A percentile compares a stretch with the other conserved stretches of the same genome.
These are phyloP conservation scores for Steromphala cineraria DNA, from an alignment of 2,888 invertebrate species.

Conservation along the genomic window DNA sequence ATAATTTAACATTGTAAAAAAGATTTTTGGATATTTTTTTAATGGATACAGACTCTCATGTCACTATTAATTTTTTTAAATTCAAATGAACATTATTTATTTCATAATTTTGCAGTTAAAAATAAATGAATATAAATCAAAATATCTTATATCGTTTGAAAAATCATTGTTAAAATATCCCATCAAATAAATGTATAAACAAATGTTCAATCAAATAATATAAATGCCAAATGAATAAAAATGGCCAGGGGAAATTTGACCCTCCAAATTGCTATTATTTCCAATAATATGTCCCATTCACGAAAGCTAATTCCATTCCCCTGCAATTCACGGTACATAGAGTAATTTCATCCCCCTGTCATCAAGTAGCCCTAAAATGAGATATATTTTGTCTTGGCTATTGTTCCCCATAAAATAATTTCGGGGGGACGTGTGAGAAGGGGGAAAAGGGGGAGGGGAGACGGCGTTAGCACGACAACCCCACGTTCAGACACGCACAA, in stretches of 20 bases:
- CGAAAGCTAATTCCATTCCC: not conserved
- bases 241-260: not conserved
- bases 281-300: not conserved
- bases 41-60: too few relatives aligned
- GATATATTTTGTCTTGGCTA: conserved; percentile 11
- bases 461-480: not conserved
- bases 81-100: not conserved
- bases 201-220: not conserved
- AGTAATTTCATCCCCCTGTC: conserved; percentile 4
- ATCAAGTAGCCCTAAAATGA: not conserved
- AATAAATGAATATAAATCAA: not conserved
- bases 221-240: not conserved
- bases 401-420: conserved; percentile 15
- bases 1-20: too few relatives aligned
- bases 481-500: not conserved
- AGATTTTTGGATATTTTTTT: too few relatives aligned
- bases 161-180: not conserved
- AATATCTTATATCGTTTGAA: not conserved
- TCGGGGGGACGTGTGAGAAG: not conserved
- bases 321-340: not conserved
- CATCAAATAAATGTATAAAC: not conserved
- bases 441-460: not conserved
- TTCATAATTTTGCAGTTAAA: not conserved
- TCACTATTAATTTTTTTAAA: too few relatives aligned
- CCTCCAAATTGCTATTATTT: too few relatives aligned